Conservation (phyloP, 2,113 vertebrate species). For the Rynchops niger region DNA sequence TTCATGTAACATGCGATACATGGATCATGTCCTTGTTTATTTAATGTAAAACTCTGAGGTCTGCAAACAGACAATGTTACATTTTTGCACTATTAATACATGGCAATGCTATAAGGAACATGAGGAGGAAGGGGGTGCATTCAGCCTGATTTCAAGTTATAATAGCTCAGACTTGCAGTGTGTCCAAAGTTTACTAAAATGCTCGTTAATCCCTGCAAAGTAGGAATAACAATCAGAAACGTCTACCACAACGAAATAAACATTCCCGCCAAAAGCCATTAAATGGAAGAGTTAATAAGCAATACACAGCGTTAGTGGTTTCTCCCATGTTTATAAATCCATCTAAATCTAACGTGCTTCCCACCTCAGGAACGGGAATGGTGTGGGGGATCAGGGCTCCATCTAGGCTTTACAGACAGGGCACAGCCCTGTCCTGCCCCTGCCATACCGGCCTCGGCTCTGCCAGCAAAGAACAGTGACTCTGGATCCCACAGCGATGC, state of each 20-base stretch:
- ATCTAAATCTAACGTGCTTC: fast-evolving
- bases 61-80: neutral
- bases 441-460: fast-evolving
- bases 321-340: neutral
- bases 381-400: fast-evolving
- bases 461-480: neutral
- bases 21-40: neutral
- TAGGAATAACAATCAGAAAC: neutral
- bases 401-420: fast-evolving
- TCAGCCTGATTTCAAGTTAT: neutral
- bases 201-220: neutral
- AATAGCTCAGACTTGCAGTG: neutral
- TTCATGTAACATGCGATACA: neutral
- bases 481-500: neutral
- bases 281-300: neutral
- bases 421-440: neutral
- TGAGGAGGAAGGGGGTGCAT: neutral
- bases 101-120: neutral
- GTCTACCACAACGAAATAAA: neutral
- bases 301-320: fast-evolving
- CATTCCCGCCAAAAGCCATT: neutral
- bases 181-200: neutral
- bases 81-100: neutral
- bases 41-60: neutral
- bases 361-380: neutral